Evolutionary conservation across 2,797 vertebrate genomes (phyloP).

Genomic region (Cossypha niveicapilla): DNA sequence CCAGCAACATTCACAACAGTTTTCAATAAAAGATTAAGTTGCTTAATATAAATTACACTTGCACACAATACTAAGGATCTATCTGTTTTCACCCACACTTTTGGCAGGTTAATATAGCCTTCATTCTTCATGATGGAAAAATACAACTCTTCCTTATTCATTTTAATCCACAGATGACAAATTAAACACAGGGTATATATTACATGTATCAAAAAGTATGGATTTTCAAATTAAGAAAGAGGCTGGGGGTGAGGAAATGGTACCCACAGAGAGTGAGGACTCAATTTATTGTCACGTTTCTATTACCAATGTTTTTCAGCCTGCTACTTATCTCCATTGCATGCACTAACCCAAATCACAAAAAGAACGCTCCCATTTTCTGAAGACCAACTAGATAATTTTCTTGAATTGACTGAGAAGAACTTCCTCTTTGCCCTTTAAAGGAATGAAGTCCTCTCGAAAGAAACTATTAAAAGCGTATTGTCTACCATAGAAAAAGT

Average conservation of each 20-base stretch:
- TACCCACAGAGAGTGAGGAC: background rate
- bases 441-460: background rate
- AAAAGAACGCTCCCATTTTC: background rate
- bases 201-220: background rate
- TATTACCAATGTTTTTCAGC: background rate
- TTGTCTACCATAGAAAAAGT: background rate
- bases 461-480: background rate
- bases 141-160: background rate
- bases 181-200: background rate
- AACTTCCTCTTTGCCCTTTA: background rate
- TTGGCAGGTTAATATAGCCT: background rate
- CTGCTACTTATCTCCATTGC: background rate
- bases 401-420: background rate
- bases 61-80: background rate
- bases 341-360: background rate
- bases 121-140: background rate
- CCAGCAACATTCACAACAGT: background rate
- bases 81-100: background rate
- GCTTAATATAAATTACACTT: background rate
- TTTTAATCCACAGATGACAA: background rate
- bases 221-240: background rate
- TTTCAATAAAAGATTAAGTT: background rate
- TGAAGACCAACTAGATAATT: background rate
- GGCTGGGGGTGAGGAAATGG: rapidly evolving
- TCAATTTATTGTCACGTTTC: background rate